Evolutionary conservation across 1,140 invertebrate species (phyloP).

Genomic region (Drosophila ironensis): DNA sequence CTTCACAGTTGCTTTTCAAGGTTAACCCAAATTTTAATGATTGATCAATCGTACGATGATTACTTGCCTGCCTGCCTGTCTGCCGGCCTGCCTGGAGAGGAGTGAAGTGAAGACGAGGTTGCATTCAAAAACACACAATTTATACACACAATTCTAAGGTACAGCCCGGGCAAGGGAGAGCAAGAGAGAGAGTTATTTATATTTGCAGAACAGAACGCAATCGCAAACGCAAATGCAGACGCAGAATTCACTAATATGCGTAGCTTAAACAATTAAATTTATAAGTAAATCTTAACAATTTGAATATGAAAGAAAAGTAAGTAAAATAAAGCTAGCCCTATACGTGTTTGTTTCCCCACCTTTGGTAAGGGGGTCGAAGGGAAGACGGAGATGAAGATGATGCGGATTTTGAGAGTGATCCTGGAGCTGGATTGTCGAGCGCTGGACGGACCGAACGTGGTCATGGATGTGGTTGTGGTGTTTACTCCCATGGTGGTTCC

Average conservation of each 20-base stretch:
- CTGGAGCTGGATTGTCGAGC: conserved; percentile 11
- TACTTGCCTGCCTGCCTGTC: too few species aligned
- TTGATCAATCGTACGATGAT: too few species aligned
- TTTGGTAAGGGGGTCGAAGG: conserved; percentile 75
- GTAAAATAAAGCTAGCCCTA: conserved; percentile 72
- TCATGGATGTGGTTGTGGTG: too few species aligned
- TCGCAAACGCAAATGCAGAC: too few species aligned
- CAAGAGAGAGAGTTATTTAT: neutral
- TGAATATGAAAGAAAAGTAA: conserved; percentile 73
- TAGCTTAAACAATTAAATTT: conserved; percentile 72
- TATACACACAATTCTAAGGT: conserved; percentile 34
- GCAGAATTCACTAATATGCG: conserved; percentile 53
- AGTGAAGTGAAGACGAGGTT: conserved; percentile 17
- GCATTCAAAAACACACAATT: conserved; percentile 5
- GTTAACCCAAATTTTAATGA: conserved; percentile 39
- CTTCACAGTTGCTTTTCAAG: conserved; percentile 4
- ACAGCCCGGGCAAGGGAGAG: neutral
- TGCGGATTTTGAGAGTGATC: neutral
- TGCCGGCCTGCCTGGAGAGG: conserved; percentile 9
- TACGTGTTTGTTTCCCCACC: conserved; percentile 76
- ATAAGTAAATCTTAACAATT: conserved; percentile 76
- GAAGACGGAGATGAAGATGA: conserved; percentile 47
- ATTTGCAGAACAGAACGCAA: conserved; percentile 32
- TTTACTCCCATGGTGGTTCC: conserved; percentile 65
- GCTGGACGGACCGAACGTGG: conserved; percentile 13